Evolutionary conservation across 2,888 invertebrate species (phyloP).

Genomic region (Amaurobius ferox): DNA sequence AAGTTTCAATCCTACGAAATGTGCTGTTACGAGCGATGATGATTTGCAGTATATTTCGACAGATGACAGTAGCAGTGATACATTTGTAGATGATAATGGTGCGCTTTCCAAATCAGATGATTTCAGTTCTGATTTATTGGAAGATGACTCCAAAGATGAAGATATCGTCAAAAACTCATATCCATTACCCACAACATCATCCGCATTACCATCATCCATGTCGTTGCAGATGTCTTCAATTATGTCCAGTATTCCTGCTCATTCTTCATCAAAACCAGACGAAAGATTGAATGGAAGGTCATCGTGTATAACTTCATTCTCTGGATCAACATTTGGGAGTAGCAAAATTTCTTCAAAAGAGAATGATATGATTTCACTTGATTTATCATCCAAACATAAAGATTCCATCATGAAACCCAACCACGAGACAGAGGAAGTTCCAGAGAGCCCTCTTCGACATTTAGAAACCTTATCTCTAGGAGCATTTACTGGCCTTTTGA

Average conservation of each 20-base stretch:
- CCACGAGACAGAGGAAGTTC: conserved; percentile 73
- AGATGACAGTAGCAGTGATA: conserved; percentile 82
- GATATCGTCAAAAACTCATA: conserved; percentile 65
- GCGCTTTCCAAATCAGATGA: conserved; percentile 73
- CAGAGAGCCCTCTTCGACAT: conserved; percentile 84
- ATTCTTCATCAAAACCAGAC: conserved; percentile 26
- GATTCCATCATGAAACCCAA: conserved; percentile 54
- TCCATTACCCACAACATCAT: conserved; percentile 10
- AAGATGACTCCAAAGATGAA: conserved; percentile 65
- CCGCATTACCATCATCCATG: conserved; percentile 30
- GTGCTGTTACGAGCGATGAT: conserved; percentile 80
- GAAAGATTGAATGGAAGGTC: conserved; percentile 32
- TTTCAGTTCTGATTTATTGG: conserved; percentile 67
- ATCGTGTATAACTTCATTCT: conserved; percentile 16
- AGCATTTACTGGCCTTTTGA: conserved; percentile 67
- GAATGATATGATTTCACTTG: conserved; percentile 47
- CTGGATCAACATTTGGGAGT: conserved; percentile 16
- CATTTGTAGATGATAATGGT: conserved; percentile 78
- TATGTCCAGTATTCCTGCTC: conserved; percentile 21
- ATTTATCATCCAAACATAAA: conserved; percentile 57
- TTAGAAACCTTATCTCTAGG: conserved; percentile 89
- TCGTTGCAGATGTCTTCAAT: conserved; percentile 14
- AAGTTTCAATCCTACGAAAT: conserved; percentile 90
- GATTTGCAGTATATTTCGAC: conserved; percentile 78
- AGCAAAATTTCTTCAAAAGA: conserved; percentile 29